phyloP scores from a whole-genome alignment of 2,797 vertebrate species.

The Vipera latastei region DNA sequence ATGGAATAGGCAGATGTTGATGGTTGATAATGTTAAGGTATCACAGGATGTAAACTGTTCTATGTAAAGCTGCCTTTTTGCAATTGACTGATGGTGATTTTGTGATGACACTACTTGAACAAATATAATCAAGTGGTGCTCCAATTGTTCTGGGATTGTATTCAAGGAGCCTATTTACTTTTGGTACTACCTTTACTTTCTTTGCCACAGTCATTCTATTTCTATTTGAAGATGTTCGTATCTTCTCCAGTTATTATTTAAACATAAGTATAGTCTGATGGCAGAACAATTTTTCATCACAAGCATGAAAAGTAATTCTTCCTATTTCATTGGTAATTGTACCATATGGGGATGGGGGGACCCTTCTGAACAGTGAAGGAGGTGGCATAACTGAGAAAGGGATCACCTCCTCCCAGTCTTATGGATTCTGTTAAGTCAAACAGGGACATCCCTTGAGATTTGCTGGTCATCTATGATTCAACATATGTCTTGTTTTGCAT shows the following conservation, averaged over 20 bases:
- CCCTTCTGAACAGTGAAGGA: not conserved
- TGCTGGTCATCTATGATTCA: not conserved
- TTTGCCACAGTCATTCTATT: not conserved
- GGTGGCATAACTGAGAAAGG: not conserved
- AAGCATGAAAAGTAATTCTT: not conserved
- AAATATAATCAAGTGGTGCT: not conserved
- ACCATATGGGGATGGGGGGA: not conserved
- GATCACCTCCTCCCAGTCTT: not conserved
- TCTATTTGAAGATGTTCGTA: not conserved
- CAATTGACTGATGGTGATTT: not conserved
- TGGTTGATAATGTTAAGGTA: not conserved
- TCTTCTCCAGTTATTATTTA: not conserved
- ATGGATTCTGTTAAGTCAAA: not conserved
- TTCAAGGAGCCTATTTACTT: not conserved
- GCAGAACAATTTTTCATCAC: not conserved
- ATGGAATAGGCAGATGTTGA: not conserved
- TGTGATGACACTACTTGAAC: not conserved
- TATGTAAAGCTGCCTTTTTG: not conserved
- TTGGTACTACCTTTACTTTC: not conserved
- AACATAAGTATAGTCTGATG: not conserved
- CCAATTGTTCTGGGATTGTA: not conserved
- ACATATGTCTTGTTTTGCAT: constrained; percentile 14
- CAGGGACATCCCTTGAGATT: not conserved
- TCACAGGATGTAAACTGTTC: not conserved
- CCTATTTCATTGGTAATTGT: too few relatives aligned